phyloP scores from a whole-genome alignment of 2,797 vertebrate species.

The Anguilla pacifica region DNA sequence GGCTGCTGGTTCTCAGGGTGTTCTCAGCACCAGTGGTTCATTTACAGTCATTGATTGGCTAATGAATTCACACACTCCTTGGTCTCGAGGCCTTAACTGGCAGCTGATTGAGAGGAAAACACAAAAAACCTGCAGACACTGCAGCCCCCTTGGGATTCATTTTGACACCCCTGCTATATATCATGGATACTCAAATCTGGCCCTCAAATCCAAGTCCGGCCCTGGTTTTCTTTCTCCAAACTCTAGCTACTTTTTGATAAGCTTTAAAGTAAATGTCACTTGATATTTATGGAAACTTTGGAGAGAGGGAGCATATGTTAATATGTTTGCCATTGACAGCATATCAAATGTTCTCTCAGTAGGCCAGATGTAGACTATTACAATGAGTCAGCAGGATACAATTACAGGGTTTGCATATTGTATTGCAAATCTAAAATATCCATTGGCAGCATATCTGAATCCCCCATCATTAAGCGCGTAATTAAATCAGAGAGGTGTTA shows the following conservation, averaged over 20 bases:
- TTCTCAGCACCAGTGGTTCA: no score
- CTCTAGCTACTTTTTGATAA: neutral
- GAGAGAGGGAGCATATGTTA: conserved; percentile 1
- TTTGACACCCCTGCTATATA: no score
- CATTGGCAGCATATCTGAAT: conserved; percentile 30
- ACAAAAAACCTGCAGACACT: no score
- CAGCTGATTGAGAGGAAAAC: no score
- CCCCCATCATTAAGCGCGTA: conserved; percentile 30
- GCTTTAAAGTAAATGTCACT: conserved; percentile 14
- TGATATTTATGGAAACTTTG: neutral
- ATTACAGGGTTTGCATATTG: conserved; percentile 17
- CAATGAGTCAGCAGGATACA: neutral
- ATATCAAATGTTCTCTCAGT: conserved; percentile 17
- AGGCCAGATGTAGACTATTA: neutral
- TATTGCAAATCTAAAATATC: conserved; percentile 25
- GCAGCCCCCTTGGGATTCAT: no score
- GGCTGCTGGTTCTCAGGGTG: no score
- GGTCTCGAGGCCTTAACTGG: no score
- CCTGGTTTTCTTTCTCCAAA: no score
- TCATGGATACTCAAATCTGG: no score
- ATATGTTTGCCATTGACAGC: conserved; percentile 18
- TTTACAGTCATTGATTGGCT: no score
- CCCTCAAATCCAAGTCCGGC: no score
- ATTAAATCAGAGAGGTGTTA: conserved; percentile 36
- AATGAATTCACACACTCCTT: no score